Conservation (phyloP, 1,140 invertebrate species). For the Andricus grossulariae region DNA sequence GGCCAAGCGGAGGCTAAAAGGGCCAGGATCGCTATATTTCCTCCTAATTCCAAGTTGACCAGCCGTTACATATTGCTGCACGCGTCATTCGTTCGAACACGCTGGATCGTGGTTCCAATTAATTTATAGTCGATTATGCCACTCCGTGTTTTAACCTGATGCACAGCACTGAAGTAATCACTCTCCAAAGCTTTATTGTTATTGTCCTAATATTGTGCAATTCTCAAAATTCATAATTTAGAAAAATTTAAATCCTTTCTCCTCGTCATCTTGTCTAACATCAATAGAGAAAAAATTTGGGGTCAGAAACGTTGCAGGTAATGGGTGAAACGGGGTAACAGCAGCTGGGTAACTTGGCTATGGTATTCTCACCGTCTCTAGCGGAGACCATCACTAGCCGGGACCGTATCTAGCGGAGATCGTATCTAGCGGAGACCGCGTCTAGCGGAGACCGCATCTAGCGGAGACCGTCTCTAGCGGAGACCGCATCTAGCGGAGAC, state of each 20-base stretch:
- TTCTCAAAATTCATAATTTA: neutral
- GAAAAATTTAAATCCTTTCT: neutral
- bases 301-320: too few relatives aligned
- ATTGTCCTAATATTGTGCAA: neutral
- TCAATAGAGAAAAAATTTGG: too few relatives aligned
- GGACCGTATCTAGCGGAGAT: too few relatives aligned
- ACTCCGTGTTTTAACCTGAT: constrained; percentile 48
- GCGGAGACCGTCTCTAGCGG: too few relatives aligned
- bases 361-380: too few relatives aligned
- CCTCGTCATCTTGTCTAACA: neutral
- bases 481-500: too few relatives aligned
- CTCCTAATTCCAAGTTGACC: constrained; percentile 41
- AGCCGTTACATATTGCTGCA: constrained; percentile 48
- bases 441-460: too few relatives aligned
- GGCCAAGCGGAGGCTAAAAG: neutral
- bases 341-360: too few relatives aligned
- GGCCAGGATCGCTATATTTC: constrained; percentile 38
- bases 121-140: constrained; percentile 62
- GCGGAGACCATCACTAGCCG: too few relatives aligned
- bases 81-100: constrained; percentile 52
- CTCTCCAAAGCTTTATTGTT: constrained; percentile 40
- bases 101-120: constrained; percentile 49
- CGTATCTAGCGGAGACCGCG: too few relatives aligned
- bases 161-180: constrained; percentile 34
- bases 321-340: too few relatives aligned